A percentile compares a stretch with the other conserved stretches of the same genome.
These are phyloP conservation scores for Arctocebus calabarensis DNA, from an alignment of 2,797 vertebrate genomes.

Conservation along the genomic window DNA sequence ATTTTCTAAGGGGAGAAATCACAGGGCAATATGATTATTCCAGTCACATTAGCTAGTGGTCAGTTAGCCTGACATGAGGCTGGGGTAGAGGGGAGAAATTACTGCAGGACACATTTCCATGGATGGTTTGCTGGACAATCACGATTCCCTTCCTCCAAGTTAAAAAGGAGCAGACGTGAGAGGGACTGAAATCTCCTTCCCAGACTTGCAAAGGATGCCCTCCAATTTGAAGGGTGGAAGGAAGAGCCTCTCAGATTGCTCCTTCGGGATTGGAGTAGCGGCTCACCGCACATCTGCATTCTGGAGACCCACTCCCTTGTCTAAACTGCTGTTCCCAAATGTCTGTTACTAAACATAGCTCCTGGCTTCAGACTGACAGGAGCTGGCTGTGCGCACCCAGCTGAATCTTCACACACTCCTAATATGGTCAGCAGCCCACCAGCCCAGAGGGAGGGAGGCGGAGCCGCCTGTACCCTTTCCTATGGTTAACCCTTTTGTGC, in stretches of 20 bases:
- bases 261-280: constrained; percentile 33
- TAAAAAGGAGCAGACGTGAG: constrained; percentile 58
- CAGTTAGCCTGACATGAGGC: neutral
- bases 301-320: constrained; percentile 83
- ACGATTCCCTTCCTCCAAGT: constrained; percentile 50
- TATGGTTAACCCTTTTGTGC: constrained; percentile 62
- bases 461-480: neutral
- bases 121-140: constrained; percentile 61
- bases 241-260: neutral
- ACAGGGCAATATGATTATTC: constrained; percentile 9
- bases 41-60: neutral
- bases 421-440: constrained; percentile 88
- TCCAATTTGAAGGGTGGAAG: constrained; percentile 10
- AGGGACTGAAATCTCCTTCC: constrained; percentile 35
- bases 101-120: constrained; percentile 29
- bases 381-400: constrained; percentile 78
- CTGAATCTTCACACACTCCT: constrained; percentile 86
- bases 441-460: constrained; percentile 72
- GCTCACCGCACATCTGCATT: constrained; percentile 74
- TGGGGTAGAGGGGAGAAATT: constrained; percentile 64
- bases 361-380: constrained; percentile 84
- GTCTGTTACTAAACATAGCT: constrained; percentile 89
- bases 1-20: constrained; percentile 7
- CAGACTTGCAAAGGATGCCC: constrained; percentile 38
- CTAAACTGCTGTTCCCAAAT: constrained; percentile 85